These are phyloP conservation scores for Alsophila aescularia DNA, from an alignment of 2,888 invertebrate genomes.

Conservation along the genomic window DNA sequence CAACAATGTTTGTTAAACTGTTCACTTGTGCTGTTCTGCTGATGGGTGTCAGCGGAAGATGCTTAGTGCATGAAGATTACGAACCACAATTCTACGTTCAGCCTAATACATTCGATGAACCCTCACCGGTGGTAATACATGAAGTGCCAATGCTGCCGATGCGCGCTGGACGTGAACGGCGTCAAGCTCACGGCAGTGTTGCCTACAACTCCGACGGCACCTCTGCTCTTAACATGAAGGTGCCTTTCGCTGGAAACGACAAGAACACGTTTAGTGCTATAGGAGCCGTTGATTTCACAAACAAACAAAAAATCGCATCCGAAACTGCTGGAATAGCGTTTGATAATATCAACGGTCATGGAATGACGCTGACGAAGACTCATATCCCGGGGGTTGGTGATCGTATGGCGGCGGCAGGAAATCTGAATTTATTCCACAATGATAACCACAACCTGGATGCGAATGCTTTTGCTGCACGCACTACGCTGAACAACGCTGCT, in stretches of 20 bases:
- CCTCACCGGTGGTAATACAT: neutral
- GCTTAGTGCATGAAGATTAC: constrained; percentile 6
- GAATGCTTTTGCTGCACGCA: constrained; percentile 59
- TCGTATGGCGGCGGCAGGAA: constrained; percentile 50
- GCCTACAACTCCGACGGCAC: constrained; percentile 45
- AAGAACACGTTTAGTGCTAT: constrained; percentile 51
- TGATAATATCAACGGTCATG: constrained; percentile 57
- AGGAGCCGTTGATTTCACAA: constrained; percentile 41
- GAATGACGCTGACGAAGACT: constrained; percentile 45
- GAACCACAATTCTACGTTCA: neutral
- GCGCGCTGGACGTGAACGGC: constrained; percentile 30
- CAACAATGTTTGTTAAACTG: constrained; percentile 1
- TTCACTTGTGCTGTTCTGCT: constrained; percentile 10
- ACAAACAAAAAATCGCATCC: constrained; percentile 33
- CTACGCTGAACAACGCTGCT: constrained; percentile 50
- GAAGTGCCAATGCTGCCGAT: constrained; percentile 11
- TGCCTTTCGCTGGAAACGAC: constrained; percentile 49
- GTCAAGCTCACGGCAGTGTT: constrained; percentile 42
- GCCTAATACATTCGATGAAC: constrained; percentile 5
- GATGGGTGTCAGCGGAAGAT: constrained; percentile 12
- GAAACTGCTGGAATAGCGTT: constrained; percentile 53
- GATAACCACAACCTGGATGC: constrained; percentile 53
- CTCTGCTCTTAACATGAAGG: constrained; percentile 36
- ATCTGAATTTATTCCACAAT: constrained; percentile 50
- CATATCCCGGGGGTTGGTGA: constrained; percentile 53